Conservation (phyloP, 1,140 invertebrate genomes). For the Caerostris extrusa region DNA sequence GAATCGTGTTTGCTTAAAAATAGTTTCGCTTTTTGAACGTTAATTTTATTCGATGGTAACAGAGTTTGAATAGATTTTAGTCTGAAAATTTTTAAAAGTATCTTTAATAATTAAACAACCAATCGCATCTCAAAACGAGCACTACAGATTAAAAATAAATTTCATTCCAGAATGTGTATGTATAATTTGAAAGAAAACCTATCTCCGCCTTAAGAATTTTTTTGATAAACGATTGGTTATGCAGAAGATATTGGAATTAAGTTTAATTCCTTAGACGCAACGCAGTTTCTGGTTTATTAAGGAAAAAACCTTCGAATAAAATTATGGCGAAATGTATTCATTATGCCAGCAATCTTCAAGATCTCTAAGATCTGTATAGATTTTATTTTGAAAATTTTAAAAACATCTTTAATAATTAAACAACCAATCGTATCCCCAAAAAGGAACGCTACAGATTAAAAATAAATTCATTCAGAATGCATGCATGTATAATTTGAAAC, state of each 20-base stretch:
- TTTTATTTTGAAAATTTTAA: background rate
- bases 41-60: background rate
- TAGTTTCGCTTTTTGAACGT: background rate
- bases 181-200: constrained; percentile 1
- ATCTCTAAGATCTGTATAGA: background rate
- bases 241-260: constrained; percentile 37
- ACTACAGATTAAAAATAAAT: background rate
- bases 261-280: constrained; percentile 58
- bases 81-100: background rate
- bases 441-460: background rate
- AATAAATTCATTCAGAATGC: background rate
- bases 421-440: background rate
- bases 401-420: constrained; percentile 11
- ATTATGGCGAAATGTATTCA: constrained; percentile 51
- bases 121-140: background rate
- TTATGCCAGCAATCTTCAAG: constrained; percentile 39
- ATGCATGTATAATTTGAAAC: background rate
- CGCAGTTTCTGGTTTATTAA: constrained; percentile 54
- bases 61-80: background rate
- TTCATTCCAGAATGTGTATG: background rate
- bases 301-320: background rate
- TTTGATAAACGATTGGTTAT: constrained; percentile 54
- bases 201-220: background rate
- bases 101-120: constrained; percentile 12
- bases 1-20: background rate